phyloP scores from a whole-genome alignment of 2,888 invertebrate species.

The Dryocosmus kuriphilus region DNA sequence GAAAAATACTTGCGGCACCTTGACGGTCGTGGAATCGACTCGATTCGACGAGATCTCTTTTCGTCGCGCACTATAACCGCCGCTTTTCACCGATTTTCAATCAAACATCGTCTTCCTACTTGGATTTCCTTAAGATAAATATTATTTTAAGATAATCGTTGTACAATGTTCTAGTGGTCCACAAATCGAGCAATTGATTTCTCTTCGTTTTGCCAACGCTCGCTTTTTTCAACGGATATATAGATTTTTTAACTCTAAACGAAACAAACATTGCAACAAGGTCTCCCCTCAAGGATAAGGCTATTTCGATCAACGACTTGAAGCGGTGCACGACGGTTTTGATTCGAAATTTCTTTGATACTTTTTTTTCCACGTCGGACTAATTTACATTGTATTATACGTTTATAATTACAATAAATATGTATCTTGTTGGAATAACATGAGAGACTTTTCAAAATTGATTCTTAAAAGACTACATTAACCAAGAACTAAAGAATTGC shows the following conservation, averaged over 20 bases:
- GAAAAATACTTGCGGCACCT: constrained; percentile 25
- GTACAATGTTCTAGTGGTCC: constrained; percentile 73
- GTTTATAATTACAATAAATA: constrained; percentile 39
- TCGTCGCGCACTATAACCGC: not conserved
- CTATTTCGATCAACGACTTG: constrained; percentile 20
- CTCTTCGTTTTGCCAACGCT: constrained; percentile 35
- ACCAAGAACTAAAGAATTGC: too few relatives aligned
- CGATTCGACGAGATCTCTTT: constrained; percentile 39
- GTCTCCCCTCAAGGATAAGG: constrained; percentile 56
- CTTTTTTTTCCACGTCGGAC: not conserved
- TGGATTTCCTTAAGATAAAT: constrained; percentile 54
- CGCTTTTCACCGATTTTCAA: constrained; percentile 36
- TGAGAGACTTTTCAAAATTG: not conserved
- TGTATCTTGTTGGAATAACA: not conserved
- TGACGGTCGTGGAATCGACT: constrained; percentile 10
- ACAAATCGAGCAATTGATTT: constrained; percentile 66
- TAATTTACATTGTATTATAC: not conserved
- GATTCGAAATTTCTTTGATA: constrained; percentile 26
- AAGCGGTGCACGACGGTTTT: constrained; percentile 7
- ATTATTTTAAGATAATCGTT: constrained; percentile 75
- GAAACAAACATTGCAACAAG: constrained; percentile 65
- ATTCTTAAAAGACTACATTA: not conserved
- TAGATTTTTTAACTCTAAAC: constrained; percentile 45
- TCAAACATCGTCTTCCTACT: constrained; percentile 27
- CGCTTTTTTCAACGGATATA: constrained; percentile 41